Evolutionary conservation across 2,113 vertebrate genomes (phyloP), one percentile per base, ranked within the genome.

Genomic region (Gallinago undulata): DNA sequence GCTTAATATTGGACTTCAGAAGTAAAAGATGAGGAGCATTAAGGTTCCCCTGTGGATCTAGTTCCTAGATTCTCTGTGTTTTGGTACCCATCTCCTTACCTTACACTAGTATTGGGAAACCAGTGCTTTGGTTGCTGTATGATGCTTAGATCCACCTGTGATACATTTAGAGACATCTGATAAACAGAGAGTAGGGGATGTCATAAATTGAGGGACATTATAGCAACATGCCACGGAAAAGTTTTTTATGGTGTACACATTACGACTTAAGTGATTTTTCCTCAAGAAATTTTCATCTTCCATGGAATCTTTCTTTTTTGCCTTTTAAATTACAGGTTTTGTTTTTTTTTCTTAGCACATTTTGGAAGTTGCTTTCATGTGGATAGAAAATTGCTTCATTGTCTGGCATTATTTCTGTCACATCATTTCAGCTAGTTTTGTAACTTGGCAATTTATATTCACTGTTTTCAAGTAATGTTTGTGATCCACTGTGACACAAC

Each of bases 361-460:
- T 89, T 73, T 72, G 5, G 30, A 83, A 79, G 57, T 85, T 78
- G 37, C 51, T 87, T 93, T 53, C 6, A 12, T 53, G 57, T 73
- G 35, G 19, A 45, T 56, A 75, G 70, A 76, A 79, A 69, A 79
- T 82, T 63, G 45, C 45, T 94, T 90, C 63, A 62, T 85, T 87
- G 30, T 66, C 53, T 59, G 56, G 50, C 59, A 59, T 68, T 76
- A 92, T 92, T 94, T 73, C 76, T 79, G 59, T 81, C 77, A 85
- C 74, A 74, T 41, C 45, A 60, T 92, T 95, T 89, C 67, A 67
- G 45, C 51, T 72, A 79, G 51, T 88, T 94, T 96, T 96, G 64
- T 78, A 91, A 81, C 79, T 66, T 89, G 76, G 37, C 48, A 80
- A 64, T 92, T 91, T 75, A 53, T 27, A 33, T 90, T 87, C 74